These are phyloP conservation scores for Scartelaos histophorus DNA, from an alignment of 2,113 vertebrate genomes.

Conservation along the genomic window DNA sequence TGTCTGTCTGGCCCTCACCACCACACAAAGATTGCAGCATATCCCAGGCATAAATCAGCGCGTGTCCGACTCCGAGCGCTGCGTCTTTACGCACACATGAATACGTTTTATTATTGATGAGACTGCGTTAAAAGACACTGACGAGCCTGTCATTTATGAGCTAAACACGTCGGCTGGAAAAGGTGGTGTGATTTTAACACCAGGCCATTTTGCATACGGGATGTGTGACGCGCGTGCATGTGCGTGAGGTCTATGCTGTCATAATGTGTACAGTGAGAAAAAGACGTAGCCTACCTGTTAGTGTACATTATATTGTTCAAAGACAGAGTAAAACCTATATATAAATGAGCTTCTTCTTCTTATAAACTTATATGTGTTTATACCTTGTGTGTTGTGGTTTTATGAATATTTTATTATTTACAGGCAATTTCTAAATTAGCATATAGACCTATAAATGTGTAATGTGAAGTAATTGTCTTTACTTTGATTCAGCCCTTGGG, in stretches of 20 bases:
- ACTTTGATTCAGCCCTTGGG: not conserved
- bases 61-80: conserved; percentile 19
- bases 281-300: not conserved
- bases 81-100: conserved; percentile 27
- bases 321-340: not conserved
- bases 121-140: conserved; percentile 22
- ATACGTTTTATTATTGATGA: conserved; percentile 27
- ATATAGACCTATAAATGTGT: conserved; percentile 1
- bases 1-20: conserved; percentile 35
- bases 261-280: not conserved
- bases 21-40: conserved; percentile 30
- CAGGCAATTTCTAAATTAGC: not conserved
- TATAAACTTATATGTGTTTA: not conserved
- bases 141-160: conserved; percentile 36
- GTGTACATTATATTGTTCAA: not conserved
- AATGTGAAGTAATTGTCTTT: conserved; percentile 2
- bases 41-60: conserved; percentile 53
- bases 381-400: not conserved
- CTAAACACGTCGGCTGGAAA: conserved; percentile 34
- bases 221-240: conserved; percentile 20
- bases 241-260: not conserved
- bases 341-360: not conserved
- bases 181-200: conserved; percentile 39
- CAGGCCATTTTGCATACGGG: conserved; percentile 19
- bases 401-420: not conserved